Conservation (phyloP, 2,113 vertebrate species). For the Tetrao urogallus region DNA sequence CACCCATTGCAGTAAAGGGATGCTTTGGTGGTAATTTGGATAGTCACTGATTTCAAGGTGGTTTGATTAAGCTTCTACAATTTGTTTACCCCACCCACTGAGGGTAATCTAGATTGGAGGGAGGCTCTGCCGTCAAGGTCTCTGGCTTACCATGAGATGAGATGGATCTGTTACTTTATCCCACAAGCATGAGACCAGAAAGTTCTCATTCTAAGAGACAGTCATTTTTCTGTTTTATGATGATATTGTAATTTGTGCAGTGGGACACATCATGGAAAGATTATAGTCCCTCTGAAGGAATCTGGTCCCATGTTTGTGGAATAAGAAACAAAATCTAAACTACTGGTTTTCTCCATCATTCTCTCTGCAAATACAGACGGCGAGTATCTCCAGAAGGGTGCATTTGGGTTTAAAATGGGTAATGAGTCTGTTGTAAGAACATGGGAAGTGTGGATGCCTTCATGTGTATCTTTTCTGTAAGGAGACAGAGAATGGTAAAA, state of each 20-base stretch:
- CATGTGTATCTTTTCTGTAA: background rate
- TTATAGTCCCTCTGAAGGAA: background rate
- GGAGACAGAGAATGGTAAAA: background rate
- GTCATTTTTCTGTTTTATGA: background rate
- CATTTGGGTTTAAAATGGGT: background rate
- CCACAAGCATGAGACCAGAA: background rate
- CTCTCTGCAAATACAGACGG: background rate
- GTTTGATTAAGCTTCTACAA: accelerated
- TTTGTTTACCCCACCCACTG: background rate
- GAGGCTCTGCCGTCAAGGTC: background rate
- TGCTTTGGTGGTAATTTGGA: background rate
- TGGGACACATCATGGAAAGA: background rate
- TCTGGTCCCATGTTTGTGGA: background rate
- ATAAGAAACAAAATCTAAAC: background rate
- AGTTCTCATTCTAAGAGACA: background rate
- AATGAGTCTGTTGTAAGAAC: background rate
- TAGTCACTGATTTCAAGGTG: background rate
- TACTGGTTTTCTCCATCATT: background rate
- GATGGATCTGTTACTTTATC: background rate
- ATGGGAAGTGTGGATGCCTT: background rate
- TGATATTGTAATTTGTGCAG: background rate
- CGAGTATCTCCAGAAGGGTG: background rate
- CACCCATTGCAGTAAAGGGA: background rate
- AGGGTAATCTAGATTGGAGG: background rate
- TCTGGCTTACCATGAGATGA: background rate